phyloP scores from a whole-genome alignment of 2,888 invertebrate species.

The Hydriomena furcata region DNA sequence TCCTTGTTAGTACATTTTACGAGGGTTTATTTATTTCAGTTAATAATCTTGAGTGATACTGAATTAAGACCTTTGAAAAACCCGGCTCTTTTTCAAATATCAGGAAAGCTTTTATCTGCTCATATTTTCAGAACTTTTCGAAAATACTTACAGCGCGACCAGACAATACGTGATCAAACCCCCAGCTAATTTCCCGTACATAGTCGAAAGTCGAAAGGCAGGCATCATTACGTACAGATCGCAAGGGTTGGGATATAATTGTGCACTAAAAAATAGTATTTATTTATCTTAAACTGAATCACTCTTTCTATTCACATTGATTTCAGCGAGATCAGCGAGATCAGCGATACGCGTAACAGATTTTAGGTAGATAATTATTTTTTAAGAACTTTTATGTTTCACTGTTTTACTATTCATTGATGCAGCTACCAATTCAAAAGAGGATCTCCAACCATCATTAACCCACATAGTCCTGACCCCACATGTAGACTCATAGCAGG shows the following conservation, averaged over 20 bases:
- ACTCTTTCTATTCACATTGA: too few species aligned
- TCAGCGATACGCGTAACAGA: too few species aligned
- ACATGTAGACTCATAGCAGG: too few species aligned
- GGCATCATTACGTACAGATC: slow-evolving; percentile 47
- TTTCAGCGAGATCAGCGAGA: too few species aligned
- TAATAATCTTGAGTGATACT: background rate
- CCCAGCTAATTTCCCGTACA: slow-evolving; percentile 20
- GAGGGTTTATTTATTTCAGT: slow-evolving; percentile 15
- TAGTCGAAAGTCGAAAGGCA: slow-evolving; percentile 39
- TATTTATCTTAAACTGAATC: too few species aligned
- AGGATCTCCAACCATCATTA: too few species aligned
- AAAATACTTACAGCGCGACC: slow-evolving; percentile 7
- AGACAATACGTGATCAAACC: slow-evolving; percentile 31
- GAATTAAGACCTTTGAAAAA: background rate
- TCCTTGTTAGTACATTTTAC: slow-evolving; percentile 14
- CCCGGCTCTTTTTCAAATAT: background rate
- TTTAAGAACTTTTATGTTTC: too few species aligned
- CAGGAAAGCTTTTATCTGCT: too few species aligned
- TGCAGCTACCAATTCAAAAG: too few species aligned
- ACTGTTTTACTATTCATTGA: too few species aligned
- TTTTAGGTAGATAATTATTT: too few species aligned
- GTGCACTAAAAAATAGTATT: background rate
- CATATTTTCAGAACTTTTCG: background rate
- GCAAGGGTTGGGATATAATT: slow-evolving; percentile 29
- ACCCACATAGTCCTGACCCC: too few species aligned